These are phyloP conservation scores for Limosa lapponica DNA, from an alignment of 2,797 vertebrate genomes.

Conservation along the genomic window DNA sequence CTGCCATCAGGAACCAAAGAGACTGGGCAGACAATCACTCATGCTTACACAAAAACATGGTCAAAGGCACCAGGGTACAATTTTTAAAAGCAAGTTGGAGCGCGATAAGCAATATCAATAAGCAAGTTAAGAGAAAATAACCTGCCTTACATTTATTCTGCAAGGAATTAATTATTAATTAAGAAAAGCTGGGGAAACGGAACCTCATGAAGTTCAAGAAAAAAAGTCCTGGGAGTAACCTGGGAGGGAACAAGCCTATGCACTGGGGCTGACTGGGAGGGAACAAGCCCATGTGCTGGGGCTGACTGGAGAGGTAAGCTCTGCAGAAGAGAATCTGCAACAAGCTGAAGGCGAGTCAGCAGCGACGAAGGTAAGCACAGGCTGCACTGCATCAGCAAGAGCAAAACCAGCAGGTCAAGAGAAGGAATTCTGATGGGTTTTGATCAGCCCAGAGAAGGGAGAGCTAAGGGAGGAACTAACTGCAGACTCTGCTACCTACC, in stretches of 20 bases:
- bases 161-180: neutral
- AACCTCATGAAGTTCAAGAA: neutral
- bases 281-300: rapidly evolving
- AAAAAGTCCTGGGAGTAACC: too few species aligned
- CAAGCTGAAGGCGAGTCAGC: neutral
- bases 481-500: neutral
- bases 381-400: neutral
- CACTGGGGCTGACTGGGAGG: neutral
- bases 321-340: neutral
- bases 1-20: neutral
- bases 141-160: neutral
- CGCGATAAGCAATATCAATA: rapidly evolving
- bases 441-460: neutral
- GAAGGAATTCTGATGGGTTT: neutral
- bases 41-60: neutral
- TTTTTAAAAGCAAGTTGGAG: neutral
- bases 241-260: rapidly evolving
- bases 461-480: neutral
- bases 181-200: neutral
- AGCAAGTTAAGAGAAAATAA: neutral
- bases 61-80: neutral
- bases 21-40: neutral
- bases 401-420: neutral
- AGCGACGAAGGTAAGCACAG: neutral
- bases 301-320: neutral